Evolutionary conservation across 2,888 invertebrate genomes (phyloP).

Genomic region (Leptura quadrifasciata): DNA sequence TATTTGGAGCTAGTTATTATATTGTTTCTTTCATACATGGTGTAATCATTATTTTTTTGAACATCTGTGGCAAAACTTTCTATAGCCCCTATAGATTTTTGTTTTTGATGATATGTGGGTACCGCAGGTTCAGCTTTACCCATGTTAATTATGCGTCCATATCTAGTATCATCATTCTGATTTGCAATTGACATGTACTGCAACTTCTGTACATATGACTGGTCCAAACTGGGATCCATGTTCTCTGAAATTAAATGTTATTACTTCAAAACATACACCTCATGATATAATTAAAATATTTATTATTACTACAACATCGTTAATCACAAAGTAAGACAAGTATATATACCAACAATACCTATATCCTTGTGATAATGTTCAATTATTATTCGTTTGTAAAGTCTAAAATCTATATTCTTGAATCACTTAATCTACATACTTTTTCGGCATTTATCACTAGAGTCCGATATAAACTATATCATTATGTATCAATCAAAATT

Average conservation of each 20-base stretch:
- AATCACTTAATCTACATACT: neutral
- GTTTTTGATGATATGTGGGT: constrained; percentile 71
- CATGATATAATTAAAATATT: neutral
- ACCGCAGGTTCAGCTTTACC: constrained; percentile 66
- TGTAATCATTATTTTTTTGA: constrained; percentile 72
- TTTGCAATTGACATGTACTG: constrained; percentile 68
- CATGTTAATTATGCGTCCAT: constrained; percentile 69
- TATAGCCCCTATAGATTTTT: constrained; percentile 79
- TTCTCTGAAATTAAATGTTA: neutral
- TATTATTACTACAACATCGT: neutral
- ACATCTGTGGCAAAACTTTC: constrained; percentile 80
- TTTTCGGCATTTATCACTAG: neutral
- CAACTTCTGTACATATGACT: constrained; percentile 68
- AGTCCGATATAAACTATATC: no score
- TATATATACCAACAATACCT: no score
- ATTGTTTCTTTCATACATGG: constrained; percentile 83
- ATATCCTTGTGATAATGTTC: neutral
- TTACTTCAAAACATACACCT: neutral
- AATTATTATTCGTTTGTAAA: neutral
- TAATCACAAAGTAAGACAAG: neutral
- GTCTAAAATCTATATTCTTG: neutral
- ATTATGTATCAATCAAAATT: no score
- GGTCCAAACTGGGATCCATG: constrained; percentile 55
- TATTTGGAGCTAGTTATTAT: constrained; percentile 87
- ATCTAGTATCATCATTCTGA: constrained; percentile 67